phyloP scores from a whole-genome alignment of 2,888 invertebrate species.

The Rotaria sp. region DNA sequence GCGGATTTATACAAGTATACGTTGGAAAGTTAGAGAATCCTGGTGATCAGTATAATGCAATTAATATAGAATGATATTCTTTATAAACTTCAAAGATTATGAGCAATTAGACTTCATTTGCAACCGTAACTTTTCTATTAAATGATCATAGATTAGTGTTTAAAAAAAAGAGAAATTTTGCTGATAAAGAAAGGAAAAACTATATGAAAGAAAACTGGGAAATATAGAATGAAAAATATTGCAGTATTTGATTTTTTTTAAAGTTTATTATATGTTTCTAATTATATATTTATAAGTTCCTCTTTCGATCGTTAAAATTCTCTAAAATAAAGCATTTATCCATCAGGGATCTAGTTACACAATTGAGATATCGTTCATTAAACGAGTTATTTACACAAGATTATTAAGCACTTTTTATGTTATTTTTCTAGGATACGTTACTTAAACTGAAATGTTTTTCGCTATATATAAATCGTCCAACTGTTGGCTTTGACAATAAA shows the following conservation, averaged over 20 bases:
- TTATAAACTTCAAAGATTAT: not conserved
- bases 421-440: not conserved
- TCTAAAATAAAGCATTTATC: too few relatives aligned
- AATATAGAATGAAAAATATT: not conserved
- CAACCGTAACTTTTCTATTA: not conserved
- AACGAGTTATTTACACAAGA: not conserved
- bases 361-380: not conserved
- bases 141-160: not conserved
- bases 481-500: not conserved
- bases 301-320: too few relatives aligned
- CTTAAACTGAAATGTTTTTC: constrained; percentile 13
- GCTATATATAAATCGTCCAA: not conserved
- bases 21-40: not conserved
- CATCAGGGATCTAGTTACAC: not conserved
- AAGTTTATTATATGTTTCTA: too few relatives aligned
- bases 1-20: not conserved
- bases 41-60: not conserved
- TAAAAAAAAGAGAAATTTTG: not conserved
- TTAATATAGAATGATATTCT: not conserved
- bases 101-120: not conserved
- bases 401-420: not conserved
- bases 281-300: too few relatives aligned
- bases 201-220: not conserved
- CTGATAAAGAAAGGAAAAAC: not conserved
- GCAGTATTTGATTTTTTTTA: not conserved